A percentile compares a stretch with the other conserved stretches of the same genome.
These are phyloP conservation scores for Agriopis marginaria DNA, from an alignment of 2,888 invertebrate species.

Conservation along the genomic window DNA sequence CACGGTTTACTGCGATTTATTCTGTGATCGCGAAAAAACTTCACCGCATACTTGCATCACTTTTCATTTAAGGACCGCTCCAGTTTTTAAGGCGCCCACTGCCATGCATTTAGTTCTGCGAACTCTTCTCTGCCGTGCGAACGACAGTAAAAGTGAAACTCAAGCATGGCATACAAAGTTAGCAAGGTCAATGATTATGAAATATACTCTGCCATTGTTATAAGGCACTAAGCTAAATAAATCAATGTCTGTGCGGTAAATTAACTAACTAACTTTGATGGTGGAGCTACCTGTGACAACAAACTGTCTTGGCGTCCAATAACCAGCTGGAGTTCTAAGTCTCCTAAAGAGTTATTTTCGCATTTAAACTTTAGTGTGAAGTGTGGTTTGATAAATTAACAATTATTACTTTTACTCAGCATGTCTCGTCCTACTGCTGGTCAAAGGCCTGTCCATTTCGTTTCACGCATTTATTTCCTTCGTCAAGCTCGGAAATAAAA, in stretches of 20 bases:
- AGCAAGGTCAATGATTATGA: constrained; percentile 11
- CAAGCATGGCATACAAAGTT: constrained; percentile 4
- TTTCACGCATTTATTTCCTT: no score
- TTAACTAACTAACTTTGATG: not conserved
- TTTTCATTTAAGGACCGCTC: constrained; percentile 8
- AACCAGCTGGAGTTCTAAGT: no score
- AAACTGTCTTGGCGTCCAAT: no score
- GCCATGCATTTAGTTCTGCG: constrained; percentile 9
- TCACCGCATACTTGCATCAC: not conserved
- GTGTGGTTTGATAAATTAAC: no score
- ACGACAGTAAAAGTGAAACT: constrained; percentile 37
- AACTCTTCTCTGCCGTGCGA: constrained; percentile 26
- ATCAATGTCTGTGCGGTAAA: constrained; percentile 1
- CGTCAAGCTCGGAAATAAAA: no score
- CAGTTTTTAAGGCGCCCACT: not conserved
- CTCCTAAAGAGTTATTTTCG: no score
- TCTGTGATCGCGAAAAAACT: not conserved
- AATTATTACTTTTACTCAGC: no score
- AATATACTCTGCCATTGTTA: constrained; percentile 16
- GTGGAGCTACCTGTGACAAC: not conserved
- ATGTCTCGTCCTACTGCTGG: no score
- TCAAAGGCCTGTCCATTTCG: no score
- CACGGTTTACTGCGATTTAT: not conserved
- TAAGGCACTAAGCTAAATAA: not conserved
- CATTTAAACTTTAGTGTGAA: no score